A percentile compares a stretch with the other conserved stretches of the same genome.
These are phyloP conservation scores for Mimachlamys varia DNA, from an alignment of 2,888 invertebrate genomes.

Conservation along the genomic window DNA sequence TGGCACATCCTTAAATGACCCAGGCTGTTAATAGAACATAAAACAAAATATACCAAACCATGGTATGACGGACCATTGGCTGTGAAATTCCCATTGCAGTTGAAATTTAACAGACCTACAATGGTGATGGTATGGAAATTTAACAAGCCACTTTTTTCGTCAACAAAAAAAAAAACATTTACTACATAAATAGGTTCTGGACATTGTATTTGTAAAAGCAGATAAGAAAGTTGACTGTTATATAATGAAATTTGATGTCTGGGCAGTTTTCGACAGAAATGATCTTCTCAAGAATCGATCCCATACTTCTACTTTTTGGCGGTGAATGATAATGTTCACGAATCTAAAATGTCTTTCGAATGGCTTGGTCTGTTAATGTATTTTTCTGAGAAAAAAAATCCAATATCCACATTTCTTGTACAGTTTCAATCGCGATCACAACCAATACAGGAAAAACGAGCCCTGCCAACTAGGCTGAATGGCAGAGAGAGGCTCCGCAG, in stretches of 20 bases:
- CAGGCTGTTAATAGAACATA: no score
- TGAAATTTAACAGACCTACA: not conserved
- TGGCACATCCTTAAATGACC: no score
- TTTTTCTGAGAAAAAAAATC: not conserved
- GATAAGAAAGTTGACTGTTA: not conserved
- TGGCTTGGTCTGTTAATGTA: not conserved
- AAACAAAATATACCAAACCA: no score
- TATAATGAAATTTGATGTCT: slow-evolving; percentile 23
- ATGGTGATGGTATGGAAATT: not conserved
- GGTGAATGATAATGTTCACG: not conserved
- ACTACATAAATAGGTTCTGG: not conserved
- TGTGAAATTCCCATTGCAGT: no score
- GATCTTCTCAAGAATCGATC: not conserved
- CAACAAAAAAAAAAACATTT: not conserved
- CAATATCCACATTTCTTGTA: slow-evolving; percentile 17
- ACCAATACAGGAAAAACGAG: not conserved
- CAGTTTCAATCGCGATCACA: not conserved
- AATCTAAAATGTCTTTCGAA: not conserved
- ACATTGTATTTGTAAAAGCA: not conserved
- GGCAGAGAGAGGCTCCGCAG: not conserved
- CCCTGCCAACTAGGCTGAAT: not conserved
- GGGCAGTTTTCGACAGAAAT: not conserved
- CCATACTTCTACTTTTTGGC: not conserved
- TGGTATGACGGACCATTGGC: no score
- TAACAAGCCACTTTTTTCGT: no score